phyloP scores from a whole-genome alignment of 2,888 invertebrate species.

The Aproaerema taeniolella region DNA sequence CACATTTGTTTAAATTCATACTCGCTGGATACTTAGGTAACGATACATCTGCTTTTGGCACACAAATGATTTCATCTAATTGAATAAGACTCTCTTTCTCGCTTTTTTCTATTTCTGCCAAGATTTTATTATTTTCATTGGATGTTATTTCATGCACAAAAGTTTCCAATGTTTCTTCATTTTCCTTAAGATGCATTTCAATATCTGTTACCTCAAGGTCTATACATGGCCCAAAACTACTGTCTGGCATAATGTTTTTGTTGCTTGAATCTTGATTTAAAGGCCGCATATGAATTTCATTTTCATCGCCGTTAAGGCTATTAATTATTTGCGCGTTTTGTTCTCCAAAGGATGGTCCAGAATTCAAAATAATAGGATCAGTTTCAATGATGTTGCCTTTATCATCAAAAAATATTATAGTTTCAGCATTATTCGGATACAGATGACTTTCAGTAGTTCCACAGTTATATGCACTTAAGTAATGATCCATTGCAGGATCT shows the following conservation, averaged over 20 bases:
- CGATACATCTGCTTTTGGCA: too few species aligned
- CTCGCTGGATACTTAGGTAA: too few species aligned
- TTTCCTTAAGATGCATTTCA: conserved; percentile 10
- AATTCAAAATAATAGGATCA: too few species aligned
- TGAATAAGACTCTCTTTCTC: conserved; percentile 7
- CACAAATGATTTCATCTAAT: too few species aligned
- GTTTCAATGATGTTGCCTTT: not conserved
- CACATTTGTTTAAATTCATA: too few species aligned
- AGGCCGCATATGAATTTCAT: too few species aligned
- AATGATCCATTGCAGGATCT: not conserved
- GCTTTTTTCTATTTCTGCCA: conserved; percentile 10
- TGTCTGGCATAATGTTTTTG: not conserved
- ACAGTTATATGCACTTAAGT: not conserved
- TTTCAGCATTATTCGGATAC: not conserved
- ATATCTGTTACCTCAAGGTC: conserved; percentile 9
- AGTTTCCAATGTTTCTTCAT: conserved; percentile 14
- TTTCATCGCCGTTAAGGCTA: too few species aligned
- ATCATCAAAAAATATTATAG: not conserved
- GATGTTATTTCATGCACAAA: conserved; percentile 15
- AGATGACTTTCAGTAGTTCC: not conserved
- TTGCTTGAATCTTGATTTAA: not conserved
- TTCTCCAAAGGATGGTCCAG: too few species aligned
- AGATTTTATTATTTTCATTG: conserved; percentile 9
- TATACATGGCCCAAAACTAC: conserved; percentile 7
- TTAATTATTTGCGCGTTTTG: too few species aligned